phyloP scores from a whole-genome alignment of 2,888 invertebrate species.

The Copidosoma aretas region DNA sequence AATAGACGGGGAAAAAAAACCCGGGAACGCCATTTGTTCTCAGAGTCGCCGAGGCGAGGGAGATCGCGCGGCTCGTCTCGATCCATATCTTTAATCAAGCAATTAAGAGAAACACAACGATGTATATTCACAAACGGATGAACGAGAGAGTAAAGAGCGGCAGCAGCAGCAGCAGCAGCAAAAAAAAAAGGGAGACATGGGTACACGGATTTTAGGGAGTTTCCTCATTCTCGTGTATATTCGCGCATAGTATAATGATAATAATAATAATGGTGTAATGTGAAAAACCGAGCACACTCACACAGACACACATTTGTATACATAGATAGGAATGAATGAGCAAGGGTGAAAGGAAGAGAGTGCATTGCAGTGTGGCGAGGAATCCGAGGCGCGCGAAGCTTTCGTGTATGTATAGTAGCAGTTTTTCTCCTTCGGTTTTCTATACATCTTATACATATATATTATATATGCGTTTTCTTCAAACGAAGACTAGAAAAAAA shows the following conservation, averaged over 20 bases:
- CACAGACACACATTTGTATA: slow-evolving; percentile 5
- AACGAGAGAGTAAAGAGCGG: too few relatives aligned
- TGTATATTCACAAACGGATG: slow-evolving; percentile 50
- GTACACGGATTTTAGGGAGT: slow-evolving; percentile 43
- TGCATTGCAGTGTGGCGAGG: too few relatives aligned
- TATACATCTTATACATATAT: too few relatives aligned
- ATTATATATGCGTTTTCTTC: too few relatives aligned
- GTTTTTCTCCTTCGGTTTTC: not conserved
- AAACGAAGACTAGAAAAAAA: too few relatives aligned
- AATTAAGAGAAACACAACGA: slow-evolving; percentile 59
- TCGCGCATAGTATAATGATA: slow-evolving; percentile 43
- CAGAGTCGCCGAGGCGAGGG: too few relatives aligned
- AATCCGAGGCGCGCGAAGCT: not conserved
- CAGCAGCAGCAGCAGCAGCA: too few relatives aligned
- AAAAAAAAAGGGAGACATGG: too few relatives aligned
- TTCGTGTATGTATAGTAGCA: too few relatives aligned
- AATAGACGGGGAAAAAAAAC: not conserved
- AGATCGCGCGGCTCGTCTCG: not conserved
- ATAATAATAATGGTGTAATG: too few relatives aligned
- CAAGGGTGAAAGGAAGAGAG: slow-evolving; percentile 42
- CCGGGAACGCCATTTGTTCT: not conserved
- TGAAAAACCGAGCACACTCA: too few relatives aligned
- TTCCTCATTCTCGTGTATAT: slow-evolving; percentile 54
- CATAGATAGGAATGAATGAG: slow-evolving; percentile 13
- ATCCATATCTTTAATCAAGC: slow-evolving; percentile 62